Evolutionary conservation across 2,888 invertebrate species (phyloP).

Genomic region (Platypus cylindrus): DNA sequence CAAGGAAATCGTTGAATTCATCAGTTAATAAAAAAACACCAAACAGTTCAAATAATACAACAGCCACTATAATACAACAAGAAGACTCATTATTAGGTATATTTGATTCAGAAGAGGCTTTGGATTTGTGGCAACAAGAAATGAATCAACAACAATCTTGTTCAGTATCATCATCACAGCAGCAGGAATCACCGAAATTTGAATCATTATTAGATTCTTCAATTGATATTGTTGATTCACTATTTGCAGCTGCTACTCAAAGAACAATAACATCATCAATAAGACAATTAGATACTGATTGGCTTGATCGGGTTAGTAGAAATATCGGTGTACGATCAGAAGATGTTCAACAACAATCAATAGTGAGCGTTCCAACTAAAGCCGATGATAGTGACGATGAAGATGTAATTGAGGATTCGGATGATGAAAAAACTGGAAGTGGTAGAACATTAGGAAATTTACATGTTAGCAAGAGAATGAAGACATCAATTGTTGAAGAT

Average conservation of each 20-base stretch:
- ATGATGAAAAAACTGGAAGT: conserved; percentile 31
- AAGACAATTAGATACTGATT: conserved; percentile 41
- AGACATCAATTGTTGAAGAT: too few relatives aligned
- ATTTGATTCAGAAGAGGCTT: conserved; percentile 20
- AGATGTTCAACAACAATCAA: too few relatives aligned
- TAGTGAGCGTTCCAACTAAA: conserved; percentile 15
- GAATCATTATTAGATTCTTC: too few relatives aligned
- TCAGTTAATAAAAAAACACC: conserved; percentile 30
- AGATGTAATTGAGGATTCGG: conserved; percentile 45
- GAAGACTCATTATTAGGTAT: conserved; percentile 13
- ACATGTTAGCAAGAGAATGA: too few relatives aligned
- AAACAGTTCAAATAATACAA: conserved; percentile 20
- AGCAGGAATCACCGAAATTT: too few relatives aligned
- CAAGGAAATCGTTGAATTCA: conserved; percentile 57
- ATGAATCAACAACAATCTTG: conserved; percentile 9
- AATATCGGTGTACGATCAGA: conserved; percentile 17
- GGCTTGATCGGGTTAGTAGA: conserved; percentile 42
- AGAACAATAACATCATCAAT: too few relatives aligned
- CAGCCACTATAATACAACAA: conserved; percentile 17
- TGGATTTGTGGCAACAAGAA: too few relatives aligned
- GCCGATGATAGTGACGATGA: conserved; percentile 47
- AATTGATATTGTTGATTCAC: conserved; percentile 17
- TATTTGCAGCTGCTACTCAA: too few relatives aligned
- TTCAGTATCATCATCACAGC: too few relatives aligned
- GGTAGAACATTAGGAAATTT: conserved; percentile 6